These are phyloP conservation scores for Bimastos eiseni DNA, from an alignment of 2,888 invertebrate species.

Conservation along the genomic window DNA sequence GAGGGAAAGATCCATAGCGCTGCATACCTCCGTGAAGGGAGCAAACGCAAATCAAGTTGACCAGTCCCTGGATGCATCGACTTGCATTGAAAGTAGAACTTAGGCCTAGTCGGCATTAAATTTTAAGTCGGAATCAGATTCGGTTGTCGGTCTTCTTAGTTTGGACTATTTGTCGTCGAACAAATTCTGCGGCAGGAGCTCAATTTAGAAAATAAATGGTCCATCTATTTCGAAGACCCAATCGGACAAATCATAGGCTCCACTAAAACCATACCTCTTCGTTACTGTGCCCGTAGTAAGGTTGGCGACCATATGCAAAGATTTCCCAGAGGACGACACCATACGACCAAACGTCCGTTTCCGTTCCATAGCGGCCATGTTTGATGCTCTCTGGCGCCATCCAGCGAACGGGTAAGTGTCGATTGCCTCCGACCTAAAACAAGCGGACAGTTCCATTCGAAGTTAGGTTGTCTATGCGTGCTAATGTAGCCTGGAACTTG, in stretches of 20 bases:
- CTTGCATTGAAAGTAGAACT: no score
- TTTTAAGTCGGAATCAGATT: no score
- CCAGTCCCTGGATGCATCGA: no score
- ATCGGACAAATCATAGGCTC: neutral
- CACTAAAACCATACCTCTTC: conserved; percentile 58
- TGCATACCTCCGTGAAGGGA: no score
- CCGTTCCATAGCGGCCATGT: conserved; percentile 63
- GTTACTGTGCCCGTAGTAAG: conserved; percentile 63
- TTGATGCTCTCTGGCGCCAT: conserved; percentile 64
- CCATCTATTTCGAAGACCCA: no score
- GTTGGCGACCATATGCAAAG: conserved; percentile 62
- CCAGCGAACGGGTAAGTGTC: conserved; percentile 63
- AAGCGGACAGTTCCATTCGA: neutral
- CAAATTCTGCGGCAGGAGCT: no score
- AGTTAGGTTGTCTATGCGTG: neutral
- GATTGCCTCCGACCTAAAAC: conserved; percentile 55
- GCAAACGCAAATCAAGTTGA: no score
- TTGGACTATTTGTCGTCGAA: no score
- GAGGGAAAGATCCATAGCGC: no score
- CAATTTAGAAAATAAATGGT: no score
- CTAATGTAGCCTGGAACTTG: neutral
- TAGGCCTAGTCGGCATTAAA: no score
- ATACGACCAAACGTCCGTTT: conserved; percentile 64
- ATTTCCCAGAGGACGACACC: conserved; percentile 64
- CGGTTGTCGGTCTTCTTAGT: no score